These are phyloP conservation scores for Cricetomys ansorgei DNA, from an alignment of 2,113 vertebrate genomes.

Conservation along the genomic window DNA sequence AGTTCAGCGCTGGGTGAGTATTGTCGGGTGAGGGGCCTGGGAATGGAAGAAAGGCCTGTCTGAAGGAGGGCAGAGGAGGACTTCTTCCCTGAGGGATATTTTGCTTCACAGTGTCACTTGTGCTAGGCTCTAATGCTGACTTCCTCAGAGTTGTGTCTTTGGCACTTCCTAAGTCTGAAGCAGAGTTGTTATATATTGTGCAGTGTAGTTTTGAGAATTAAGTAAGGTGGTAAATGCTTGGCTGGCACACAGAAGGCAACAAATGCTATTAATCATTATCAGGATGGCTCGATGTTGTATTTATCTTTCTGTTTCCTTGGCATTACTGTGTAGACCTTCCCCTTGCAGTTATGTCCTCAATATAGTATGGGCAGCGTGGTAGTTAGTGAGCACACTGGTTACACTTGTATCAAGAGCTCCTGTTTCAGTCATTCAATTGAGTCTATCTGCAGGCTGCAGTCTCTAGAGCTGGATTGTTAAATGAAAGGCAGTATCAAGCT, in stretches of 20 bases:
- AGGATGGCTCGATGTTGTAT: rapidly evolving
- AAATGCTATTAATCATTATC: rapidly evolving
- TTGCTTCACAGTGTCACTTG: not conserved
- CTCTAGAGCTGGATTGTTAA: not conserved
- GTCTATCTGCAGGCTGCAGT: not conserved
- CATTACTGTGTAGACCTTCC: not conserved
- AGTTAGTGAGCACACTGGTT: not conserved
- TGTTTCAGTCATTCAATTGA: not conserved
- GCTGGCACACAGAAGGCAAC: not conserved
- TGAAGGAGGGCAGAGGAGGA: not conserved
- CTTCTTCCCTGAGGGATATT: not conserved
- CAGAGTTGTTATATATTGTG: not conserved
- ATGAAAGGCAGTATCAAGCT: not conserved
- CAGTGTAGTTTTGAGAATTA: not conserved
- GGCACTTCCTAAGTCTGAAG: not conserved
- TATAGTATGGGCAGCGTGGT: not conserved
- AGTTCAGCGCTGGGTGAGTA: constrained; percentile 86
- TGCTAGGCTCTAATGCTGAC: not conserved
- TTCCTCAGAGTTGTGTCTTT: not conserved
- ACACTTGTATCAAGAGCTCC: not conserved
- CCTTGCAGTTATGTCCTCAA: not conserved
- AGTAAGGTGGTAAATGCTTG: not conserved
- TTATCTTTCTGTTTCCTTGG: not conserved
- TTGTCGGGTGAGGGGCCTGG: no score
- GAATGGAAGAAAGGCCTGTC: not conserved